phyloP scores from a whole-genome alignment of 2,888 invertebrate genomes.

The Oxycera nigricornis region DNA sequence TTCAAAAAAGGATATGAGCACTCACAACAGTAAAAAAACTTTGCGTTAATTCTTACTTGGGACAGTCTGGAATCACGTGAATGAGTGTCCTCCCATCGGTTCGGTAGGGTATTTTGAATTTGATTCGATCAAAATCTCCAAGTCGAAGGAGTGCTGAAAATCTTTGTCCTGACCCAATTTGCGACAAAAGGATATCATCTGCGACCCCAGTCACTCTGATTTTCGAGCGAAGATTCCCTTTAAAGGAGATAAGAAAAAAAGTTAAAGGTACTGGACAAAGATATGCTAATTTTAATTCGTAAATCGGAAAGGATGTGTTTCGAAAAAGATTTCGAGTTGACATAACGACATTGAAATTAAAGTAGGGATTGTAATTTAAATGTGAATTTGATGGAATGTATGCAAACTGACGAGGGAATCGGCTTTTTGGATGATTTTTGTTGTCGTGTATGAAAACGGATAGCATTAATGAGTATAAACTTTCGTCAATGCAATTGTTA shows the following conservation, averaged over 20 bases:
- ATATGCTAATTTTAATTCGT: constrained; percentile 14
- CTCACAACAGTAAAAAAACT: no score
- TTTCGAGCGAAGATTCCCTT: constrained; percentile 31
- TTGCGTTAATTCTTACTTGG: constrained; percentile 41
- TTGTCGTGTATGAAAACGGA: no score
- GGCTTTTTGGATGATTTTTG: no score
- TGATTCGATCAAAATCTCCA: constrained; percentile 38
- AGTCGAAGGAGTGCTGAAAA: constrained; percentile 24
- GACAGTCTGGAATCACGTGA: constrained; percentile 47
- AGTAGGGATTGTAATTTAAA: no score
- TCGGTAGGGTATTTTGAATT: constrained; percentile 39
- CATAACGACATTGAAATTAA: constrained; percentile 1
- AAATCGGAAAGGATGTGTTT: neutral
- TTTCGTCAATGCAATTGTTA: no score
- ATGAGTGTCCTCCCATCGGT: constrained; percentile 43
- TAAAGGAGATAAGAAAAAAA: neutral
- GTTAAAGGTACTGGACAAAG: neutral
- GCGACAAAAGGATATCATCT: constrained; percentile 17
- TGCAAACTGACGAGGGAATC: no score
- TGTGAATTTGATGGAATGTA: no score
- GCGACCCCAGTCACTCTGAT: constrained; percentile 30
- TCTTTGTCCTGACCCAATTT: constrained; percentile 23
- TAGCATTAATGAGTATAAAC: no score
- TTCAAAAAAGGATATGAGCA: no score
- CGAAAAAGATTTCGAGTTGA: constrained; percentile 8